Conservation (phyloP, 2,888 invertebrate genomes). For the Cantharis rustica region DNA sequence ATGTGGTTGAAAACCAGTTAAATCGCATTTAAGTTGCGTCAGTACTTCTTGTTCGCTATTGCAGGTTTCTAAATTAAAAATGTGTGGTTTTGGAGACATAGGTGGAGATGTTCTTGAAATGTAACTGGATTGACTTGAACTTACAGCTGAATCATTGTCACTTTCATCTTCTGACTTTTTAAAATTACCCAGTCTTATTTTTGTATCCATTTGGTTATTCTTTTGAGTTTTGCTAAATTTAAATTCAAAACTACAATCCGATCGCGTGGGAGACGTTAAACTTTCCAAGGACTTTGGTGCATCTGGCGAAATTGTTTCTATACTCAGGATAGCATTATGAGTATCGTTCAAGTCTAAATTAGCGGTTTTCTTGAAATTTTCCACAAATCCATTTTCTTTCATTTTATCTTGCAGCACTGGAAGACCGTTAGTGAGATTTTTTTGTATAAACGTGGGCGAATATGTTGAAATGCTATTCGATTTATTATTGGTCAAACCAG, state of each 20-base stretch:
- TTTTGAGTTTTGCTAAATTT: slow-evolving; percentile 24
- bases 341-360: neutral
- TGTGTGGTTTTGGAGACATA: slow-evolving; percentile 62
- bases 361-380: neutral
- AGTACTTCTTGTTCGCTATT: slow-evolving; percentile 10
- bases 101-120: slow-evolving; percentile 78
- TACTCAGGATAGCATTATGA: neutral
- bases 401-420: neutral
- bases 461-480: slow-evolving; percentile 73
- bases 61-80: slow-evolving; percentile 9
- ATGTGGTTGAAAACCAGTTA: slow-evolving; percentile 16
- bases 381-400: neutral
- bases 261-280: slow-evolving; percentile 63
- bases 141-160: slow-evolving; percentile 88
- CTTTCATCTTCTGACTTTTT: slow-evolving; percentile 64
- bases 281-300: slow-evolving; percentile 64
- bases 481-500: neutral
- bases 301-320: slow-evolving; percentile 38
- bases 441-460: slow-evolving; percentile 81
- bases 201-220: slow-evolving; percentile 43
- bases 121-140: slow-evolving; percentile 80
- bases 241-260: slow-evolving; percentile 64
- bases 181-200: slow-evolving; percentile 7
- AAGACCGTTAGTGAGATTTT: slow-evolving; percentile 59
- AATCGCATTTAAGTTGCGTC: slow-evolving; percentile 7